A percentile compares a stretch with the other conserved stretches of the same genome.
Conservation (phyloP, 2,888 invertebrate species). For the Stenodema calcarata region DNA sequence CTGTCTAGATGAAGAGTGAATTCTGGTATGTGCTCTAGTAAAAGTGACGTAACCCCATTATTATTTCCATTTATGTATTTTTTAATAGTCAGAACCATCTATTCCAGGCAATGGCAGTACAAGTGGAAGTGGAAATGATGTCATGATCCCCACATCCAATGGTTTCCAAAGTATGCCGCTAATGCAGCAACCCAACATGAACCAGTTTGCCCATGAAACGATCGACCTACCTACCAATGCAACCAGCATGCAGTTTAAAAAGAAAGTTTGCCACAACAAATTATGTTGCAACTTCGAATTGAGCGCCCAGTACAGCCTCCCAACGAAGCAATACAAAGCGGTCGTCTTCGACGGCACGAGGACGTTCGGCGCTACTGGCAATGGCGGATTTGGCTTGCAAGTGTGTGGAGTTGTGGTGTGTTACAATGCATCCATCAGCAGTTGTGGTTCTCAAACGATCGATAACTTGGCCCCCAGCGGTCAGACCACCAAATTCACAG, state of each 20-base stretch:
- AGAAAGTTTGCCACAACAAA: not conserved
- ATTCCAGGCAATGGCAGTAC: not conserved
- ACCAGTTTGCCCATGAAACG: not conserved
- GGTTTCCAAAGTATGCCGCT: not conserved
- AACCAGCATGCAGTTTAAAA: not conserved
- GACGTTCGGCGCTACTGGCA: not conserved
- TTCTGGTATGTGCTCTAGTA: too few relatives aligned
- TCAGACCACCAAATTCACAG: not conserved
- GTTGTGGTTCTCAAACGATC: too few relatives aligned
- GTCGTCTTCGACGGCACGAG: not conserved
- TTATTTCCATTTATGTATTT: too few relatives aligned
- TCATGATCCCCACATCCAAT: not conserved
- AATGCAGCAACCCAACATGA: not conserved
- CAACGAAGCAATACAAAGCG: not conserved
- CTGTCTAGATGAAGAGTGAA: too few relatives aligned
- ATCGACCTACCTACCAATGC: not conserved
- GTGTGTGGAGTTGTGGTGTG: not conserved
- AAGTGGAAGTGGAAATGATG: not conserved
- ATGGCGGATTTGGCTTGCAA: not conserved
- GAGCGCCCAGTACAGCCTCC: not conserved
- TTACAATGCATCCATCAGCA: not conserved
- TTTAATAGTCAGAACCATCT: too few relatives aligned
- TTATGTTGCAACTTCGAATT: constrained; percentile 22
- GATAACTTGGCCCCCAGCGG: not conserved
- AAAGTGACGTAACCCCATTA: too few relatives aligned